A percentile compares a stretch with the other conserved stretches of the same genome.
Evolutionary conservation across 2,797 vertebrate species (phyloP).

Genomic region (Taenioides sp.): DNA sequence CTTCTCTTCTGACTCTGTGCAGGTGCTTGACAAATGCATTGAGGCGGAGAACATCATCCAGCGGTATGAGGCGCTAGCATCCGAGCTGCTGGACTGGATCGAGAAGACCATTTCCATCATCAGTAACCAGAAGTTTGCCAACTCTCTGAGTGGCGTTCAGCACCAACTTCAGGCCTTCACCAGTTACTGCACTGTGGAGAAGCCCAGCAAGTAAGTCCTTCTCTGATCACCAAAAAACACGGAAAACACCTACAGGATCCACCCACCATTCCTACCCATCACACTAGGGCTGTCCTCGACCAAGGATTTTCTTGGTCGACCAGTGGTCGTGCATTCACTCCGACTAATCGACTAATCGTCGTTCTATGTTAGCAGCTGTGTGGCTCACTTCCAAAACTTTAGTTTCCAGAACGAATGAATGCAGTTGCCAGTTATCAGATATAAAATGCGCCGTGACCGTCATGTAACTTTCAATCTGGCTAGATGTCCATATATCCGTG

Average conservation of each 20-base stretch:
- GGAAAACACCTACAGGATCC: not conserved
- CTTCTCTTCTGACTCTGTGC: conserved; percentile 10
- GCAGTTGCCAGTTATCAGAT: too few relatives aligned
- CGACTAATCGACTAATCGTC: too few relatives aligned
- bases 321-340: too few relatives aligned
- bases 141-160: conserved; percentile 90
- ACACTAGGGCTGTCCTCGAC: too few relatives aligned
- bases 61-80: conserved; percentile 86
- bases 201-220: conserved; percentile 86
- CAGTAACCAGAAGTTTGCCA: conserved; percentile 95
- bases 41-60: conserved; percentile 85
- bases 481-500: too few relatives aligned
- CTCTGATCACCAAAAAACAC: not conserved
- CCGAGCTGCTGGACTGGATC: conserved; percentile 91
- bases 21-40: conserved; percentile 91
- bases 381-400: too few relatives aligned
- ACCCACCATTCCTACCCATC: not conserved
- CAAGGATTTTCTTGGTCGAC: too few relatives aligned
- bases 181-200: conserved; percentile 94
- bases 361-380: too few relatives aligned
- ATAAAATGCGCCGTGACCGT: too few relatives aligned
- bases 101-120: conserved; percentile 88
- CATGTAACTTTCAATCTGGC: too few relatives aligned
- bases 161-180: conserved; percentile 96
- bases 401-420: too few relatives aligned